These are phyloP conservation scores for Ischnura elegans DNA, from an alignment of 2,888 invertebrate species.

Conservation along the genomic window DNA sequence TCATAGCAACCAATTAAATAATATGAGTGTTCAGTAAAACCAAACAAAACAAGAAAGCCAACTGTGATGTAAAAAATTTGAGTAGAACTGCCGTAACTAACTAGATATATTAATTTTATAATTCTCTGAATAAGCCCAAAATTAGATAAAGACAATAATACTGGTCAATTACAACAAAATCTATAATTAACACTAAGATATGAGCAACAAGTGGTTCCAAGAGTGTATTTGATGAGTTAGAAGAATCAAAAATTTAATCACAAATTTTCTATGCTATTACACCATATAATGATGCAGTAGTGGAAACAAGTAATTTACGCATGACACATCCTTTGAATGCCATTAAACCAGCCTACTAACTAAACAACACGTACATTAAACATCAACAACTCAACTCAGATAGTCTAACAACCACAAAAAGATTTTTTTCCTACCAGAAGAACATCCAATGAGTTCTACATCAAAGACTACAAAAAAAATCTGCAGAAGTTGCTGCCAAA, in stretches of 20 bases:
- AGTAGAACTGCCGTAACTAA: neutral
- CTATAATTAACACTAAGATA: neutral
- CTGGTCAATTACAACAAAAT: neutral
- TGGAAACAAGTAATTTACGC: neutral
- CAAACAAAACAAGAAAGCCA: neutral
- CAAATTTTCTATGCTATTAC: constrained; percentile 35
- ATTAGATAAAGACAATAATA: neutral
- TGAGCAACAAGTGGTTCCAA: neutral
- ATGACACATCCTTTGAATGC: neutral
- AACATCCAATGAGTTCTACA: neutral
- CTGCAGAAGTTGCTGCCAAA: neutral
- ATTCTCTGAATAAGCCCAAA: neutral
- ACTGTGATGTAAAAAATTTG: neutral
- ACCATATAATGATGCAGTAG: constrained; percentile 3
- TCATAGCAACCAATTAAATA: neutral
- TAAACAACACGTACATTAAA: neutral
- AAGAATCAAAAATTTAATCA: constrained; percentile 6
- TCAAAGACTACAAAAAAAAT: neutral
- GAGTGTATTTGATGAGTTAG: neutral
- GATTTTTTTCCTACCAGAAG: neutral
- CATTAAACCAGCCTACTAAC: neutral
- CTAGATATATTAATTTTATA: neutral
- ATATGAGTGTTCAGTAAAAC: neutral
- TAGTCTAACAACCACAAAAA: neutral
- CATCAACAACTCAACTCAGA: neutral